Base-by-base conservation (phyloP, 1,140 invertebrate genomes). In the Hyposmocoma kahamanoa region DNA sequence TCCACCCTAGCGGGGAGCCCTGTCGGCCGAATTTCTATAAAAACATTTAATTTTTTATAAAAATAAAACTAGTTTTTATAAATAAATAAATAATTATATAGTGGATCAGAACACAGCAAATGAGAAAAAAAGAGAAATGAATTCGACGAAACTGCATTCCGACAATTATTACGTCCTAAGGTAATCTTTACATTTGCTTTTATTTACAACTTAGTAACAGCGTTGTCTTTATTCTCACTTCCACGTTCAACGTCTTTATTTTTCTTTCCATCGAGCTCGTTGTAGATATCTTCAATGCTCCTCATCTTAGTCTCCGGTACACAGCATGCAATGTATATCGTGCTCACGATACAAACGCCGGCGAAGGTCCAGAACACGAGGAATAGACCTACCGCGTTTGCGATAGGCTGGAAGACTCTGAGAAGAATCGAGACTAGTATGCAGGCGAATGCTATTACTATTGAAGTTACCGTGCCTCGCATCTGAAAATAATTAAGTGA, bases 271-370 rank as follows among this genome's bases (percentile, higher is more conserved):
- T 53, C 67, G 0, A 84, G 48, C 44, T 78, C 67, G 1, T 67
- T 64, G 50, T 84, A 81, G 4, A 84, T 84, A 15, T 84, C 75
- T 13, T 94, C 92, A 13, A 94, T 76, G 2, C 86, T 88, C 55
- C 89, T 89, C 24, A 91, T 92, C 66, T 92, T 92, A 0, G 92
- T 94, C 75, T 94, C 93, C 0, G 92, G 92, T 0, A 94, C 88
- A 15, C 89, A 88, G 22, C 88, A 74, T 22, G 87, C 87, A 9
- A 92, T 87, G 57, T 92, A 89, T 0, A 92, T 60, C 1, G 89
- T 87, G n/a, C 91, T 90, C 11, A 90, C 19, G 1, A 89, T 68
- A 45, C 90, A 90, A 22, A 90, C 83, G 0, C 85, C 87, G 1
- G 92, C 74, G 76, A 94, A 94, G 4, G 91, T 64, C 87, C 90